Conservation (phyloP, 1,140 invertebrate genomes). For the Drusus annulatus region DNA sequence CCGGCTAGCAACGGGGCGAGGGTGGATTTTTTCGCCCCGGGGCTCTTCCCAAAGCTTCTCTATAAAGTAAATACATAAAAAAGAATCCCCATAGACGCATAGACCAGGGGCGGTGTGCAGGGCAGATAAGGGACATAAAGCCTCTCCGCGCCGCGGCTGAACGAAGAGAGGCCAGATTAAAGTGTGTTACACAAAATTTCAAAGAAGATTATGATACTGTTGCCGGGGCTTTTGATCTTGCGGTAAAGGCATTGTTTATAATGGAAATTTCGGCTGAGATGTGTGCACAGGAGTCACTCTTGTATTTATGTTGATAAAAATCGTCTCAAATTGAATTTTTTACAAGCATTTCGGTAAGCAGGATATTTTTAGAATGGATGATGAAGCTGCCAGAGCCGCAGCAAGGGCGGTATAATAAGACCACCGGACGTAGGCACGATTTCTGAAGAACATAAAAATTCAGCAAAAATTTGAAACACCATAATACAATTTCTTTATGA, state of each 20-base stretch:
- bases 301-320: too few species aligned
- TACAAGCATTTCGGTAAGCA: too few species aligned
- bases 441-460: too few species aligned
- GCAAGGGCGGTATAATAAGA: too few species aligned
- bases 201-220: conserved; percentile 25
- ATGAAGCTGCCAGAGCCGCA: too few species aligned
- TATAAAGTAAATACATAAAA: conserved; percentile 23
- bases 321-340: too few species aligned
- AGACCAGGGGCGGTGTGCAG: conserved; percentile 10
- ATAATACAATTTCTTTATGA: too few species aligned
- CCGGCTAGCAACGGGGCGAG: background rate
- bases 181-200: conserved; percentile 14
- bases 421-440: too few species aligned
- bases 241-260: background rate
- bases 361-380: too few species aligned
- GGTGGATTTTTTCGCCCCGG: background rate
- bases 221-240: background rate
- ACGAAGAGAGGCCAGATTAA: conserved; percentile 25
- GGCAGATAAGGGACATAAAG: conserved; percentile 3
- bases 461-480: too few species aligned
- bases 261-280: background rate
- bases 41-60: background rate
- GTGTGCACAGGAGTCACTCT: background rate
- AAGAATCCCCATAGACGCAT: conserved; percentile 8
- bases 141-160: background rate